Evolutionary conservation across 2,113 vertebrate genomes (phyloP), one percentile per base, ranked within the genome.

Genomic region (Azemiops feae): DNA sequence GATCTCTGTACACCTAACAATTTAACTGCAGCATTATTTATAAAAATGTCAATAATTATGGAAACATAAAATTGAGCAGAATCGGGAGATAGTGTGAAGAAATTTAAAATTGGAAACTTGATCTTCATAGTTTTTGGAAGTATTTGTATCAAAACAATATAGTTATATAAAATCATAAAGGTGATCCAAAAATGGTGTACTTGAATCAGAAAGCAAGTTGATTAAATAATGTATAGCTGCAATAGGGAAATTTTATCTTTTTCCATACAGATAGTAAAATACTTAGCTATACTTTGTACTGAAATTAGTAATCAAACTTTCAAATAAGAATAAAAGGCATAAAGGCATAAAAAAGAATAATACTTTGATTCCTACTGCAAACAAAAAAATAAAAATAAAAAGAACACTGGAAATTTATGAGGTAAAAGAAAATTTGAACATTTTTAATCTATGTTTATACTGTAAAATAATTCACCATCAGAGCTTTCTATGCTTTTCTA

Each of bases 41-140:
- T 91, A 23, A 93, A 95, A 94, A 23, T 16, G 81, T 91, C 89
- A 57, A 91, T 34, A 10, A 91, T 91, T 86, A 92, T 89, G n/a
- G 1, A 0, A n/a, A 93, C 0, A 0, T 50, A 0, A 87, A 93
- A 0, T 57, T 39, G 64, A 25, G 58, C 27, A 34, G 16, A 27
- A 55, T 43, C 47, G 4, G 39, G 55, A 88, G 27, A 55, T 1
- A 22, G 7, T 9, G 43, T 39, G 10, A 87, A 16, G 34, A 87
- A 58, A 47, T 18, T 88, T 6, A 27, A 81, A 43, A 57, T 1
- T 55, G 57, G 23, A 74, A 43, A 53, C 50, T 74, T 18, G 7
- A 27, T 53, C n/a, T 81, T 10, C 34, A 55, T 45, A 89, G 25
- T 89, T 10, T 88, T 87, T 88, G 8, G 50, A 89, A 30, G 1